phyloP scores from a whole-genome alignment of 2,797 vertebrate genomes.

The Anas bahamensis region DNA sequence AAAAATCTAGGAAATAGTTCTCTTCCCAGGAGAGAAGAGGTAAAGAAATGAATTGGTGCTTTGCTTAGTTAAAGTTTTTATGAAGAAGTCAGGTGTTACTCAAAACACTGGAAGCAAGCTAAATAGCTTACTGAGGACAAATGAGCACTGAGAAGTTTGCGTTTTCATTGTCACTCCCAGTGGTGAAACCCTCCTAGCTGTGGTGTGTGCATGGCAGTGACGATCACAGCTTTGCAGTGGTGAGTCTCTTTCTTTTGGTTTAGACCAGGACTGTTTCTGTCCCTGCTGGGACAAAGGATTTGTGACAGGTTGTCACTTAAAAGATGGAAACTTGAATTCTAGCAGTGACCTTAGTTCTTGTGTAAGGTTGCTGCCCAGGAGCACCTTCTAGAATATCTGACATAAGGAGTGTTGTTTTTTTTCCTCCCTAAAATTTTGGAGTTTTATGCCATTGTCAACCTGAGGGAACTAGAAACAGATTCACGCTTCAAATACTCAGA shows the following conservation, averaged over 20 bases:
- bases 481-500: not conserved
- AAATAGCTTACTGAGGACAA: not conserved
- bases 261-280: not conserved
- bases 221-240: accelerated
- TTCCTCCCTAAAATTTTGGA: not conserved
- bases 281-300: not conserved
- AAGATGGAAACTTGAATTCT: not conserved
- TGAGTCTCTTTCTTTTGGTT: accelerated
- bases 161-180: not conserved
- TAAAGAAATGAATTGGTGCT: not conserved
- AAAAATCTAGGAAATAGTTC: not conserved
- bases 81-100: not conserved
- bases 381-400: not conserved
- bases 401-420: not conserved
- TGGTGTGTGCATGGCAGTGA: not conserved
- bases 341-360: not conserved
- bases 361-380: not conserved
- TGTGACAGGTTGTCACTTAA: not conserved
- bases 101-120: not conserved
- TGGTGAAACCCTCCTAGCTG: accelerated
- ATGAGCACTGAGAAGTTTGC: not conserved
- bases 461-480: not conserved
- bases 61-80: not conserved
- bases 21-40: not conserved
- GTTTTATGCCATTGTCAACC: not conserved